Conservation (phyloP, 2,888 invertebrate genomes). For the Quadriops clusia region DNA sequence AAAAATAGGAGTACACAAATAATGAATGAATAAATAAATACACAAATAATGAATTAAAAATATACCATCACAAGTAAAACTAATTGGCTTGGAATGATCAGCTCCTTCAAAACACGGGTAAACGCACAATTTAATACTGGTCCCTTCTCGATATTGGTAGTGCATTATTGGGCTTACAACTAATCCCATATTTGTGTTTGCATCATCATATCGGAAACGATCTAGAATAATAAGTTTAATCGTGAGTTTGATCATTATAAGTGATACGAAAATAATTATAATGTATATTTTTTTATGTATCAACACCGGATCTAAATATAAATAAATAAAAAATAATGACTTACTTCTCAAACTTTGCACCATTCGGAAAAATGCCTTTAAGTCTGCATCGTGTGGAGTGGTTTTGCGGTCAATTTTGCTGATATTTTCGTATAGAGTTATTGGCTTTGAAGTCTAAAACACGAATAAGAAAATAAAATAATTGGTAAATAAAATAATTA, state of each 20-base stretch:
- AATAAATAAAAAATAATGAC: conserved; percentile 24
- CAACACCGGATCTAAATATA: conserved; percentile 44
- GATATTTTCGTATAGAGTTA: conserved; percentile 61
- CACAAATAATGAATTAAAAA: no score
- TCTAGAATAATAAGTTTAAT: conserved; percentile 35
- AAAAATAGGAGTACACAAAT: not conserved
- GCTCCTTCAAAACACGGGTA: conserved; percentile 44
- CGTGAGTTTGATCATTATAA: no score
- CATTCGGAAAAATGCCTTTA: conserved; percentile 73
- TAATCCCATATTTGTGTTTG: conserved; percentile 73
- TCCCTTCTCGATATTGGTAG: conserved; percentile 60
- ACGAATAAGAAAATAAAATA: not conserved
- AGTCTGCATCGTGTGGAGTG: conserved; percentile 52
- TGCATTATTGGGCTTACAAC: conserved; percentile 80
- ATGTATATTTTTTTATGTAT: no score
- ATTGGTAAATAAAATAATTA: no score
- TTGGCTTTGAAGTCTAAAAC: conserved; percentile 40
- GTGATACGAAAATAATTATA: no score
- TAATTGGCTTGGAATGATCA: conserved; percentile 49
- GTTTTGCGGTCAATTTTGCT: conserved; percentile 45
- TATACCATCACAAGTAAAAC: conserved; percentile 87
- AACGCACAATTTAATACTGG: conserved; percentile 83
- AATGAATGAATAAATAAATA: no score
- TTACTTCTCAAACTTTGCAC: conserved; percentile 66
- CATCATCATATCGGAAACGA: conserved; percentile 63